Conservation (phyloP, 2,888 invertebrate genomes). For the Idaea biselata region DNA sequence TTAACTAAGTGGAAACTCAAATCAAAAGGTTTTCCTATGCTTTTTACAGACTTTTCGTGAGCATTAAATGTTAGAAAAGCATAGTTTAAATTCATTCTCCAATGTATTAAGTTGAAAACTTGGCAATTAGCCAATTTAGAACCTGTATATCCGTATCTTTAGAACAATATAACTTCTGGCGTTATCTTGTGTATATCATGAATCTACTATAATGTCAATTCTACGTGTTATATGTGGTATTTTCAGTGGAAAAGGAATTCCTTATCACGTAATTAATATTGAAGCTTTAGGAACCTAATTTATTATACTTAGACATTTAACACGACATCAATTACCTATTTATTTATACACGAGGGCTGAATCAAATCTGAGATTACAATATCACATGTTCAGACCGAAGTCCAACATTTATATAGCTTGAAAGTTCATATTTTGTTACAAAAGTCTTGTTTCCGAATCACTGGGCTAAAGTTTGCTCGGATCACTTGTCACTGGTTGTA, state of each 20-base stretch:
- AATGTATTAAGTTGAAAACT: background rate
- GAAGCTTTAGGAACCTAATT: conserved; percentile 49
- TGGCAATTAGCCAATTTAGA: background rate
- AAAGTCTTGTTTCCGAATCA: conserved; percentile 11
- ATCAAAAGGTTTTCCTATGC: no score
- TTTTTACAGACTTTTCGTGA: no score
- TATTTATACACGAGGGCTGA: conserved; percentile 58
- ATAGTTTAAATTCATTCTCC: no score
- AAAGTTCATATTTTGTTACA: conserved; percentile 8
- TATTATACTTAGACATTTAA: conserved; percentile 54
- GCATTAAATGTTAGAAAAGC: no score
- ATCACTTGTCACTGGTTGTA: conserved; percentile 2
- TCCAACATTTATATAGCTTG: conserved; percentile 36
- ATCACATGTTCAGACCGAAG: conserved; percentile 71
- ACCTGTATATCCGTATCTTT: background rate
- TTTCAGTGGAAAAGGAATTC: conserved; percentile 43
- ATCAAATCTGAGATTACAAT: conserved; percentile 71
- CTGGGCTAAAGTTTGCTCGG: background rate
- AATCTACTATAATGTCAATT: background rate
- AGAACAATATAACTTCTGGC: conserved; percentile 13
- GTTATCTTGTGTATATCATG: conserved; percentile 8
- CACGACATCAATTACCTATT: conserved; percentile 65
- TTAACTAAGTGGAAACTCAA: no score
- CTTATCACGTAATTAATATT: conserved; percentile 42
- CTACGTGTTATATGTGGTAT: conserved; percentile 15